These are phyloP conservation scores for Plectus sambesii DNA, from an alignment of 1,140 invertebrate genomes.

Conservation along the genomic window DNA sequence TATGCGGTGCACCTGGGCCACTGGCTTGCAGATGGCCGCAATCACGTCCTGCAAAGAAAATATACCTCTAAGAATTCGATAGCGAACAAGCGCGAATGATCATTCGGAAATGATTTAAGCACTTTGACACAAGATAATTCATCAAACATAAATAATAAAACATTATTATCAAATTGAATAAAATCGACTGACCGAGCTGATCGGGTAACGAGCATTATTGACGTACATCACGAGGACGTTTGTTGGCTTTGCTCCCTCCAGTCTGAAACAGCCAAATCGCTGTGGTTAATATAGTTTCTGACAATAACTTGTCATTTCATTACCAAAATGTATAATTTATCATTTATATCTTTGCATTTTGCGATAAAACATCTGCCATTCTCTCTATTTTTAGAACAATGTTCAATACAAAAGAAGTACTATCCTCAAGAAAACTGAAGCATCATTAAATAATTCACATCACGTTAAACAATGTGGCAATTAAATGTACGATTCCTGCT, in stretches of 20 bases:
- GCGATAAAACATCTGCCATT: no score
- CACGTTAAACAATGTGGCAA: no score
- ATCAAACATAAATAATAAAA: neutral
- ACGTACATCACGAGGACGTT: neutral
- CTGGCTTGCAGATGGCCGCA: constrained; percentile 83
- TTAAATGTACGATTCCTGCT: no score
- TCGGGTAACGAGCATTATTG: neutral
- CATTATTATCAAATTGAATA: neutral
- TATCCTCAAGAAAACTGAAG: no score
- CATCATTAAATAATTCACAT: no score
- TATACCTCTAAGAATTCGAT: neutral
- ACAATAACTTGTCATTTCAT: no score
- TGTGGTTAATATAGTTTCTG: no score
- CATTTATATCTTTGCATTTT: no score
- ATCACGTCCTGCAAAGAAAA: constrained; percentile 73
- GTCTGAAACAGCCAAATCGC: neutral
- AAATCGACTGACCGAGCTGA: neutral
- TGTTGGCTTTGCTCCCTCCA: neutral
- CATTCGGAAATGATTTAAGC: no score
- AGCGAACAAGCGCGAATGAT: neutral
- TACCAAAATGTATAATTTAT: no score
- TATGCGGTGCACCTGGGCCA: constrained; percentile 87
- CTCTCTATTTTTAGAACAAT: neutral
- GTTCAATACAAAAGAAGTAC: no score
- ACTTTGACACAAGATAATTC: no score